phyloP scores from a whole-genome alignment of 2,797 vertebrate genomes.

The Hippocampus kuda region DNA sequence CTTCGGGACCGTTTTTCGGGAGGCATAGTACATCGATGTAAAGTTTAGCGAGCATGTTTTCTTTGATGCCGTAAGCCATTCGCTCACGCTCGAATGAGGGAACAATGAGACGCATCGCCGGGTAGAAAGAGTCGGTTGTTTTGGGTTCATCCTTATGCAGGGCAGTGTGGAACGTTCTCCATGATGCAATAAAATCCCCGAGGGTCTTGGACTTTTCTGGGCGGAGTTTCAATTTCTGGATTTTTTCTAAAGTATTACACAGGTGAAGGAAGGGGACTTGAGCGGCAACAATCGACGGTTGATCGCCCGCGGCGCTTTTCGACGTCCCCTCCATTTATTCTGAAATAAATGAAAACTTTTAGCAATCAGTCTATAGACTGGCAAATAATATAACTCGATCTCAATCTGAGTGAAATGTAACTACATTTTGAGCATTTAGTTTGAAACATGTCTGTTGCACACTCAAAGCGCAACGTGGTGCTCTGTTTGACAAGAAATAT shows the following conservation, averaged over 20 bases:
- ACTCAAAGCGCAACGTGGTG: background rate
- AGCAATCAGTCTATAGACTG: background rate
- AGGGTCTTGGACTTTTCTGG: slow-evolving; percentile 80
- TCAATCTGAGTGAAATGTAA: background rate
- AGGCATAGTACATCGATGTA: slow-evolving; percentile 88
- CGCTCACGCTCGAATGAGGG: slow-evolving; percentile 86
- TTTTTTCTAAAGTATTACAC: slow-evolving; percentile 82
- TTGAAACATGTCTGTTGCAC: background rate
- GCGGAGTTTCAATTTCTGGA: slow-evolving; percentile 80
- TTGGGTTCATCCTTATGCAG: slow-evolving; percentile 77
- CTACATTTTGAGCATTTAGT: background rate
- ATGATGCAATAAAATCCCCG: slow-evolving; percentile 81
- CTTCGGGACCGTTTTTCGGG: slow-evolving; percentile 84
- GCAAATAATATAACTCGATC: background rate
- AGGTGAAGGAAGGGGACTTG: slow-evolving; percentile 85
- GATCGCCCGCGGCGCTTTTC: slow-evolving; percentile 24
- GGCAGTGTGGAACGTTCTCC: slow-evolving; percentile 84
- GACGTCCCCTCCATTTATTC: slow-evolving; percentile 57
- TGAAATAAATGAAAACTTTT: slow-evolving; percentile 11
- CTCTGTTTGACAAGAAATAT: background rate
- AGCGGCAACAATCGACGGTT: slow-evolving; percentile 76
- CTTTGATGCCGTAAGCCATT: slow-evolving; percentile 96
- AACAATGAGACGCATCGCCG: slow-evolving; percentile 89
- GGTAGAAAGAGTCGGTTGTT: slow-evolving; percentile 88
- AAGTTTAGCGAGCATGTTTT: slow-evolving; percentile 91